Evolutionary conservation across 2,113 vertebrate genomes (phyloP).

Genomic region (Amazona guildingii): DNA sequence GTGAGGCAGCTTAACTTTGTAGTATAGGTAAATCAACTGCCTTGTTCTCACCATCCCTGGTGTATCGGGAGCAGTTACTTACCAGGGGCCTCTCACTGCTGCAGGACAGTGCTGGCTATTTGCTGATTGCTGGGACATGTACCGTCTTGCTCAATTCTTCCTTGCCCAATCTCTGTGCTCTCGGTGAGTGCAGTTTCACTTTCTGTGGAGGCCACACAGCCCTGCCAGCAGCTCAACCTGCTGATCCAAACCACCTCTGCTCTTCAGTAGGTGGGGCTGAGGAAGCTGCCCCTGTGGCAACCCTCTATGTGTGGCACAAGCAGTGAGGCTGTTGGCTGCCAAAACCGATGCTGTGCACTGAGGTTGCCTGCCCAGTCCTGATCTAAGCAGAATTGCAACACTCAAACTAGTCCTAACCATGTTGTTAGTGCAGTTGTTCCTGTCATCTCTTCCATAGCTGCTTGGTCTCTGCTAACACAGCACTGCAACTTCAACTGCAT

Average conservation of each 20-base stretch:
- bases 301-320: neutral
- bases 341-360: accelerated
- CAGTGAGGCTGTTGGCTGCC: neutral
- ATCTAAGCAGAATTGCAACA: neutral
- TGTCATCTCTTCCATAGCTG: neutral
- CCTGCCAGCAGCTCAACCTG: neutral
- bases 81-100: neutral
- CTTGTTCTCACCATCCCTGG: neutral
- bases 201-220: neutral
- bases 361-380: neutral
- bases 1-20: neutral
- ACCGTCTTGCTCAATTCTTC: neutral
- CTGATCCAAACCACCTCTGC: neutral
- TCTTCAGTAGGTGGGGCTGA: neutral
- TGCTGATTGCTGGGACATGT: neutral
- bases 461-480: neutral
- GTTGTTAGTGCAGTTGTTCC: neutral
- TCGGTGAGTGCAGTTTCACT: neutral
- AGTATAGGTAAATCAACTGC: neutral
- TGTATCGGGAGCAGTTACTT: neutral
- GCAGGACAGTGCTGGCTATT: neutral
- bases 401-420: neutral
- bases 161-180: neutral
- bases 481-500: neutral
- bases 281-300: neutral